phyloP scores from a whole-genome alignment of 2,888 invertebrate species.

The Hemithea aestivaria region DNA sequence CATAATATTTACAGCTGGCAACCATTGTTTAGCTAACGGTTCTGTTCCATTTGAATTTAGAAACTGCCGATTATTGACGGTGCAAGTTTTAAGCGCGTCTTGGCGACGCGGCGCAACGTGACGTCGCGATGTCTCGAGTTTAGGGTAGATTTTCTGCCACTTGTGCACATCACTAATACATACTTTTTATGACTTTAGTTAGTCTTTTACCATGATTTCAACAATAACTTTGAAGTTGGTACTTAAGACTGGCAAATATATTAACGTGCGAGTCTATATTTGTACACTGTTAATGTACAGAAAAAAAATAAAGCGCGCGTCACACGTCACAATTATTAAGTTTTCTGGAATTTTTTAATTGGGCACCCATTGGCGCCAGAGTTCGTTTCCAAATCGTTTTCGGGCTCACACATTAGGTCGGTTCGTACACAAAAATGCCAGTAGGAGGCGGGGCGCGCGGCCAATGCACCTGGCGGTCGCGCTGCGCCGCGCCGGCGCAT shows the following conservation, averaged over 20 bases:
- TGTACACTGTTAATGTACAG: too few species aligned
- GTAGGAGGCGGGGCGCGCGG: slow-evolving; percentile 65
- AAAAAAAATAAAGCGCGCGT: slow-evolving; percentile 18
- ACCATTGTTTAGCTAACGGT: slow-evolving; percentile 70
- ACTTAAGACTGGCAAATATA: too few species aligned
- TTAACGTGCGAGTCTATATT: too few species aligned
- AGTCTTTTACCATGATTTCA: too few species aligned
- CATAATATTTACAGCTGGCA: slow-evolving; percentile 59
- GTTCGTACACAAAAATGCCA: slow-evolving; percentile 67
- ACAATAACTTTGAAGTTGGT: too few species aligned
- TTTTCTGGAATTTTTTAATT: slow-evolving; percentile 10
- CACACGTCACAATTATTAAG: slow-evolving; percentile 6
- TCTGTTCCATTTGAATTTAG: slow-evolving; percentile 47
- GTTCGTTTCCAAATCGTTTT: slow-evolving; percentile 49
- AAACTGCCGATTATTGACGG: slow-evolving; percentile 36
- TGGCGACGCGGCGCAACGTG: too few species aligned
- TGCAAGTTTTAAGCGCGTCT: too few species aligned
- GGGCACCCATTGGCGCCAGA: slow-evolving; percentile 36
- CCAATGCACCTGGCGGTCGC: slow-evolving; percentile 74
- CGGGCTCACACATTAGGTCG: slow-evolving; percentile 56
- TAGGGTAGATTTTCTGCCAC: too few species aligned
- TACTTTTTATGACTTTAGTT: too few species aligned
- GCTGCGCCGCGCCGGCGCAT: slow-evolving; percentile 58
- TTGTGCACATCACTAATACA: too few species aligned
- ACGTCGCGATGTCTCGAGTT: too few species aligned